Evolutionary conservation across 2,888 invertebrate genomes (phyloP).

Genomic region (Steinernema hermaphroditum): DNA sequence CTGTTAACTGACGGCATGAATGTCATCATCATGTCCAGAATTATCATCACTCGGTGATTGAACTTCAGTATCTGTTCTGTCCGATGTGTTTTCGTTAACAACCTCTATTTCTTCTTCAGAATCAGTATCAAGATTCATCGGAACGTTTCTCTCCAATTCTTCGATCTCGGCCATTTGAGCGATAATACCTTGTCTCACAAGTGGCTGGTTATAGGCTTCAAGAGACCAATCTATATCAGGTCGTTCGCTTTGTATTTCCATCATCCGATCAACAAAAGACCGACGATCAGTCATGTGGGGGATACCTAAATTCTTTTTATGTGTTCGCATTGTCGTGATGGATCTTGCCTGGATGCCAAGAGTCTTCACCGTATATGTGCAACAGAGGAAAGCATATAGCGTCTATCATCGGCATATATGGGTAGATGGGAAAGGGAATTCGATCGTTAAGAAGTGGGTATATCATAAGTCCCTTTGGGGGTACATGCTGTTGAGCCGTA

Average conservation of each 20-base stretch:
- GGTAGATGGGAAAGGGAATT: not conserved
- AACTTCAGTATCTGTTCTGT: too few species aligned
- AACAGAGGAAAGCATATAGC: not conserved
- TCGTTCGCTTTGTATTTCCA: not conserved
- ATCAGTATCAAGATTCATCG: not conserved
- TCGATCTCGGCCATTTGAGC: not conserved
- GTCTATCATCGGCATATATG: not conserved
- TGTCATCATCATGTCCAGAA: not conserved
- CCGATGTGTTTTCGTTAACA: too few species aligned
- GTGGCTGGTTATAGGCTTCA: not conserved
- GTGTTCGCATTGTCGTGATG: not conserved
- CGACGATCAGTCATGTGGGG: not conserved
- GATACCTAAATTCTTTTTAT: not conserved
- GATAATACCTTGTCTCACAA: not conserved
- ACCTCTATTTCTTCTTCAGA: not conserved
- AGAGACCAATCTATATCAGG: not conserved
- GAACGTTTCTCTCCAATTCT: too few species aligned
- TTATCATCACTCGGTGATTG: too few species aligned
- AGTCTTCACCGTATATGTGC: not conserved
- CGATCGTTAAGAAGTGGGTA: not conserved
- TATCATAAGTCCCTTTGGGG: not conserved
- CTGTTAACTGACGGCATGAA: not conserved
- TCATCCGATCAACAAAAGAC: not conserved
- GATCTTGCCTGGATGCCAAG: not conserved
- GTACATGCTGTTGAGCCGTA: not conserved